These are phyloP conservation scores for Neostethus bicornis DNA, from an alignment of 2,797 vertebrate genomes.

Conservation along the genomic window DNA sequence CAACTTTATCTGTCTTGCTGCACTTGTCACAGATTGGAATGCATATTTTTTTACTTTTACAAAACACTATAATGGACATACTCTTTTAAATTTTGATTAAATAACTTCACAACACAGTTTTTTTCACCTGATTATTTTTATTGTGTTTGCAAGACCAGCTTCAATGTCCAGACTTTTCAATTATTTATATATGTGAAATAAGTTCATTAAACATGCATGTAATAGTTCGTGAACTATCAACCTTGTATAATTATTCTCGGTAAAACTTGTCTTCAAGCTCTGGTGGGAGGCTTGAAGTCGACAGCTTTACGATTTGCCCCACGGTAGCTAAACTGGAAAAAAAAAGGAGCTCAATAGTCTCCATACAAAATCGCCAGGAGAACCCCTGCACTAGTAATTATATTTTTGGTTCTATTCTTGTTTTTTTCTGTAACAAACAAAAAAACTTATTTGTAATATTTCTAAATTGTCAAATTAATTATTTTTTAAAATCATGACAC, in stretches of 20 bases:
- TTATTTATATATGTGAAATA: not conserved
- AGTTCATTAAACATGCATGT: not conserved
- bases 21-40: not conserved
- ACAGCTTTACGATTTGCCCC: constrained; percentile 16
- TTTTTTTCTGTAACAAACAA: too few relatives aligned
- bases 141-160: not conserved
- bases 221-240: not conserved
- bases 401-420: too few relatives aligned
- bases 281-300: constrained; percentile 10
- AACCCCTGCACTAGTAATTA: too few relatives aligned
- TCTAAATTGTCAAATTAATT: not conserved
- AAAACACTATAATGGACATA: not conserved
- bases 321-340: constrained; percentile 2
- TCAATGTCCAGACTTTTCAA: not conserved
- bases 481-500: constrained; percentile 8
- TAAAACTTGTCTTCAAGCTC: constrained; percentile 8
- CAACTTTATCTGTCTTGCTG: constrained; percentile 1
- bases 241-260: not conserved
- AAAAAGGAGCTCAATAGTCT: constrained; percentile 1
- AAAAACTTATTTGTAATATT: too few relatives aligned
- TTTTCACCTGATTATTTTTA: constrained; percentile 7
- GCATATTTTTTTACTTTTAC: constrained; percentile 1
- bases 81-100: constrained; percentile 2
- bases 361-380: too few relatives aligned
- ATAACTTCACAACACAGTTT: not conserved